phyloP scores from a whole-genome alignment of 2,888 invertebrate genomes.

The Criorhina ranunculi region DNA sequence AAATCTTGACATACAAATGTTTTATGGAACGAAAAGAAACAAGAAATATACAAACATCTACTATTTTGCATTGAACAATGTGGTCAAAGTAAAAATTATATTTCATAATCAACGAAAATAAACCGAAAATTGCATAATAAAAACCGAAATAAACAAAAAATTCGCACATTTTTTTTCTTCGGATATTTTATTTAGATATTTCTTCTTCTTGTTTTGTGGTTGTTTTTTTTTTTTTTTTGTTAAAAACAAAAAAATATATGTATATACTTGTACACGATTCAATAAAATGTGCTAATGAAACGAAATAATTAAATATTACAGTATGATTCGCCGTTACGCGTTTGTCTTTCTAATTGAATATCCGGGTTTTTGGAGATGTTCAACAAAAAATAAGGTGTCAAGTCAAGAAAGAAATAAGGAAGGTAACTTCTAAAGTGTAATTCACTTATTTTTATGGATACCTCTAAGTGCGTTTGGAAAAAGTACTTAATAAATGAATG shows the following conservation, averaged over 20 bases:
- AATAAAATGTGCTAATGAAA: conserved; percentile 64
- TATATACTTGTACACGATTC: conserved; percentile 39
- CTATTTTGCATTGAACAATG: conserved; percentile 42
- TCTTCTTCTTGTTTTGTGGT: neutral
- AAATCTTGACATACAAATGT: conserved; percentile 51
- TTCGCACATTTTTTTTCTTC: conserved; percentile 47
- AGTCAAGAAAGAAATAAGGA: neutral
- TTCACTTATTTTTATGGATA: conserved; percentile 27
- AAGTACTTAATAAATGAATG: conserved; percentile 8
- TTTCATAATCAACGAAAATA: conserved; percentile 55
- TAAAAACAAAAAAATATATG: conserved; percentile 8
- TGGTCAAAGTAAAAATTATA: conserved; percentile 34
- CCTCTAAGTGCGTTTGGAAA: conserved; percentile 23
- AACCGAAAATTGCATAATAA: conserved; percentile 46
- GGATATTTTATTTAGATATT: too few species aligned
- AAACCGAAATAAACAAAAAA: conserved; percentile 39
- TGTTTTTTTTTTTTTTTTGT: neutral
- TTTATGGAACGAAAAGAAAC: conserved; percentile 24
- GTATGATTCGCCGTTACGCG: conserved; percentile 49
- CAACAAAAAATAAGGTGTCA: conserved; percentile 15
- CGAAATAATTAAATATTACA: conserved; percentile 53
- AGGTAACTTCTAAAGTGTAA: conserved; percentile 10
- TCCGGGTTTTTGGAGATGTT: conserved; percentile 33
- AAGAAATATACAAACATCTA: conserved; percentile 20
- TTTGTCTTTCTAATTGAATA: conserved; percentile 48